Percentiles rank a stretch among this genome's conserved stretches.
These are phyloP conservation scores for Falco columbarius DNA, from an alignment of 2,797 vertebrate genomes.

Conservation along the genomic window DNA sequence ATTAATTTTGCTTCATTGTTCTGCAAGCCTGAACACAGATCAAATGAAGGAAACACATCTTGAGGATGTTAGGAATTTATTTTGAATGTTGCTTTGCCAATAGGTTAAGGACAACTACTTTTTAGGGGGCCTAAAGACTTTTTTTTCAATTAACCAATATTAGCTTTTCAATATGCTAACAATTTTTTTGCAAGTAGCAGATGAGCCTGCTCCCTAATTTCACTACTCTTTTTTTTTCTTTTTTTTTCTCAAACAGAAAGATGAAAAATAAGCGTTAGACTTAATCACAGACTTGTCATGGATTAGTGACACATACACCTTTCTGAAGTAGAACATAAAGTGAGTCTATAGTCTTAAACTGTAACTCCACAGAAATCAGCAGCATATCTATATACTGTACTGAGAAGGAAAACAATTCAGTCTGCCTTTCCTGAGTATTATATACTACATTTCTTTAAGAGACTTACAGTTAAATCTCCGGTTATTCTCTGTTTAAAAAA, in stretches of 20 bases:
- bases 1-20: background rate
- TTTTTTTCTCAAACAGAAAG: background rate
- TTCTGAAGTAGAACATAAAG: background rate
- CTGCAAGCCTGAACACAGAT: background rate
- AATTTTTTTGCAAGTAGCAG: background rate
- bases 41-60: background rate
- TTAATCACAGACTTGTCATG: background rate
- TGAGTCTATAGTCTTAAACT: background rate
- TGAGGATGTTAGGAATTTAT: background rate
- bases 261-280: background rate
- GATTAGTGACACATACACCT: background rate
- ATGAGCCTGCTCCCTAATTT: background rate
- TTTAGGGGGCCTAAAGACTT: background rate
- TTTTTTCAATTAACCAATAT: background rate
- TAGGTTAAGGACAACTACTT: background rate
- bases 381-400: background rate
- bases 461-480: background rate
- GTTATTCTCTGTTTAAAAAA: background rate
- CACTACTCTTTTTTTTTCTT: background rate
- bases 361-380: background rate
- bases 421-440: background rate
- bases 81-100: constrained; percentile 9
- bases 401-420: background rate
- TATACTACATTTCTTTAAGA: background rate
- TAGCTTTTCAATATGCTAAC: background rate